Evolutionary conservation across 2,113 vertebrate species (phyloP), one percentile per base, ranked within the genome.

Genomic region (Tupaia chinensis): DNA sequence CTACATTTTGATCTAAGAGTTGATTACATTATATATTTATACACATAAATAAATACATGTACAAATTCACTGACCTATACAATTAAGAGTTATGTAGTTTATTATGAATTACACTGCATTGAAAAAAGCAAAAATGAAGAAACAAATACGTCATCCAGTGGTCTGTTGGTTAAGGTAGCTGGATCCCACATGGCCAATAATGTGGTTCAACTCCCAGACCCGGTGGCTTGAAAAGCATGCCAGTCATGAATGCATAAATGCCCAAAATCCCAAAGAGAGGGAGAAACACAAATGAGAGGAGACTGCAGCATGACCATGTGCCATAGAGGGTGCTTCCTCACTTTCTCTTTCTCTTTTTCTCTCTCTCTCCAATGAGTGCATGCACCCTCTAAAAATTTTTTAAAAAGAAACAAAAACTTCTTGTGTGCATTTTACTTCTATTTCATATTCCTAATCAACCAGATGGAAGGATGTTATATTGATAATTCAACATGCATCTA

Each of bases 51-150:
- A 58, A 32, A 56, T 32, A 84, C 8, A 76, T 22, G 23, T 32
- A 83, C 60, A 91, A 56, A 65, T 65, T 83, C 20, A 65, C 10
- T 54, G 34, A 91, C 44, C 80, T 84, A 68, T 27, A 84, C 68
- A 34, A 22, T 84, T 76, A 84, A 77, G 44, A 92, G 76, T 76
- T 68, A 84, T 77, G 22, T 92, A 83, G 60, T 84, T 92, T 34
- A 91, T 17, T 83, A 29, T 17, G 1, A 19, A 22, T 84, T 77
- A 63, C 68, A 32, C 20, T 53, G 20, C 60, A 89, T 65, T 53
- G 44, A 80, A 66, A 65, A 86, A 89, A 54, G 29, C 56, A 88
- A 89, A 69, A 89, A 23, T 23, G 19, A 79, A 17, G 23, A 69
- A 63, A 78, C 2, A 22, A 87, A 56, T 16, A 44, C 44, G 44